A percentile compares a stretch with the other conserved stretches of the same genome.
phyloP scores from a whole-genome alignment of 2,888 invertebrate species.

The Barypeithes pellucidus region DNA sequence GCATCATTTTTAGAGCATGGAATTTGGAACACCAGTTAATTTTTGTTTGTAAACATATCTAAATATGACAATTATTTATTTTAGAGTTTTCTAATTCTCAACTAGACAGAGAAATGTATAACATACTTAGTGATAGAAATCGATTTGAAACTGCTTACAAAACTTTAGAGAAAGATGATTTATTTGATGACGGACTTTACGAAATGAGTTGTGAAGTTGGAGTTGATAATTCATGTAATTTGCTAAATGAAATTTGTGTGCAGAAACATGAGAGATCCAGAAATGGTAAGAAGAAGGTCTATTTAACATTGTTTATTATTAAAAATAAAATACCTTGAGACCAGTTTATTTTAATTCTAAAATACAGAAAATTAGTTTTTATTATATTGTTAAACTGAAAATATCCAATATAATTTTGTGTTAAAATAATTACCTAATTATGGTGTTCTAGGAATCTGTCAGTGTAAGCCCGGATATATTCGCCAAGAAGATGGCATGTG shows the following conservation, averaged over 20 bases:
- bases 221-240: conserved; percentile 74
- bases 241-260: conserved; percentile 80
- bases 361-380: too few relatives aligned
- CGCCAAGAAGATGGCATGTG: conserved; percentile 69
- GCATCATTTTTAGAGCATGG: too few relatives aligned
- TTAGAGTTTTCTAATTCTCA: conserved; percentile 53
- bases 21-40: too few relatives aligned
- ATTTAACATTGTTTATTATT: background rate
- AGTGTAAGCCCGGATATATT: conserved; percentile 79
- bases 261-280: conserved; percentile 73
- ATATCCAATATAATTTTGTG: too few relatives aligned
- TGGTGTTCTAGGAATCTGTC: conserved; percentile 76
- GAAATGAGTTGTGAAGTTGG: conserved; percentile 75
- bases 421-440: background rate
- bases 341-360: too few relatives aligned
- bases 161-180: conserved; percentile 61
- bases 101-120: conserved; percentile 57
- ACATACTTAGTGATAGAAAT: conserved; percentile 55
- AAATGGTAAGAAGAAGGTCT: conserved; percentile 63
- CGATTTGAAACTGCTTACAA: conserved; percentile 57
- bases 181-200: conserved; percentile 70
- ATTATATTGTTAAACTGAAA: too few relatives aligned
- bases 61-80: conserved; percentile 18
- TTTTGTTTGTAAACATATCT: background rate
- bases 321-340: too few relatives aligned